These are phyloP conservation scores for Crotalus helleri DNA, from an alignment of 2,113 vertebrate species.

Conservation along the genomic window DNA sequence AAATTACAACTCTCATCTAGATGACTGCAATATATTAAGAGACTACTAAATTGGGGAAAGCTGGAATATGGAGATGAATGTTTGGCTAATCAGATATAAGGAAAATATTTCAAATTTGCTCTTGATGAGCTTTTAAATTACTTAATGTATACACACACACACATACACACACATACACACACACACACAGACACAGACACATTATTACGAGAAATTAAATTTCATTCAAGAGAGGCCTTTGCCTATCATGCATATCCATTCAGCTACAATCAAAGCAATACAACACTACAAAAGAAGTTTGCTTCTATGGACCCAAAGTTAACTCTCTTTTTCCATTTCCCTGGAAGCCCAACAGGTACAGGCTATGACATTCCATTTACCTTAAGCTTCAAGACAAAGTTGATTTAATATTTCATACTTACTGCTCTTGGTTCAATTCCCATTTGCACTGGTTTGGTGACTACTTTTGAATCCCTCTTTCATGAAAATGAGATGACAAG, in stretches of 20 bases:
- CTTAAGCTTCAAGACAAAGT: constrained; percentile 38
- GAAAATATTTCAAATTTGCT: not conserved
- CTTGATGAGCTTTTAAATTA: not conserved
- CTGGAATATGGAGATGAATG: not conserved
- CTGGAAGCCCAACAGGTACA: constrained; percentile 15
- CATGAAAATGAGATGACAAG: constrained; percentile 23
- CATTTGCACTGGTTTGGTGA: constrained; percentile 11
- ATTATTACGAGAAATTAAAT: not conserved
- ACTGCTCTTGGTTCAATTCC: constrained; percentile 34
- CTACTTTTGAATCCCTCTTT: constrained; percentile 33
- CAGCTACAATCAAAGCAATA: constrained; percentile 44
- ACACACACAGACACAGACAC: too few species aligned
- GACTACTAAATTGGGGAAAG: not conserved
- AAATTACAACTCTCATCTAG: not conserved
- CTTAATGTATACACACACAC: not conserved
- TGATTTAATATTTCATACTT: constrained; percentile 47
- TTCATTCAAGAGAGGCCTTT: constrained; percentile 26
- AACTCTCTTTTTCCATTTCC: constrained; percentile 44
- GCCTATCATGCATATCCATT: constrained; percentile 32
- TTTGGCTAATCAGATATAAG: not conserved
- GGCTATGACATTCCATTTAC: not conserved
- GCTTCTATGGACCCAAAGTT: constrained; percentile 42
- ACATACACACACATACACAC: too few species aligned
- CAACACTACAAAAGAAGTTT: constrained; percentile 38
- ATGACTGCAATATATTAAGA: not conserved